These are phyloP conservation scores for Megaustenia siamemsis DNA, from an alignment of 2,888 invertebrate genomes.

Conservation along the genomic window DNA sequence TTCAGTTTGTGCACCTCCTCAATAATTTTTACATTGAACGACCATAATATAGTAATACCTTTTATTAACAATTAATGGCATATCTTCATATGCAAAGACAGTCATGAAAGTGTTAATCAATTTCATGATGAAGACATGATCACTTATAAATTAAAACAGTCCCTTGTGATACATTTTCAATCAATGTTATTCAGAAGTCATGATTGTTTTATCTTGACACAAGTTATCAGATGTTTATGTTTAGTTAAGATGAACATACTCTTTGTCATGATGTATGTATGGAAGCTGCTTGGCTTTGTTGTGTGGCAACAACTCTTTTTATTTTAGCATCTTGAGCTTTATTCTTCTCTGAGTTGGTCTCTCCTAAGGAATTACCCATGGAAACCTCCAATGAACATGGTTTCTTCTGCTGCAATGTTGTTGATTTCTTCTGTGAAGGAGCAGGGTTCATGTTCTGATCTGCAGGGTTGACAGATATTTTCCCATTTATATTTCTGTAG, in stretches of 20 bases:
- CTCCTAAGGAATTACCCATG: background rate
- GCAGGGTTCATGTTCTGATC: constrained; percentile 10
- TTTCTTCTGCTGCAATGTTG: too few relatives aligned
- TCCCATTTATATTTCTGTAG: constrained; percentile 18
- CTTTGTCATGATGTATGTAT: background rate
- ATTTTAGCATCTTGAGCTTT: background rate
- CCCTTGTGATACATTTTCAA: too few relatives aligned
- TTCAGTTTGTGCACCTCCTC: too few relatives aligned
- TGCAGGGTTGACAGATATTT: background rate
- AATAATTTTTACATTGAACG: too few relatives aligned
- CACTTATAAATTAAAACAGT: too few relatives aligned
- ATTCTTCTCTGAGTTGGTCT: background rate
- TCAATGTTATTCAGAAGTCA: background rate
- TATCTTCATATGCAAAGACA: too few relatives aligned
- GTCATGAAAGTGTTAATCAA: too few relatives aligned
- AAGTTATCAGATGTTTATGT: background rate
- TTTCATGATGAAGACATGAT: too few relatives aligned
- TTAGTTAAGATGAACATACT: background rate
- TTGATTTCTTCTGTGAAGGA: background rate
- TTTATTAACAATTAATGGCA: too few relatives aligned
- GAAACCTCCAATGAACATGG: background rate
- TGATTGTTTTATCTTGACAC: background rate
- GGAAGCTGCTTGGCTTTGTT: background rate
- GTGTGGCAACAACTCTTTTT: background rate
- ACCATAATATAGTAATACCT: too few relatives aligned